Conservation (phyloP, 2,113 vertebrate species). For the Actenoides lindsayi region DNA sequence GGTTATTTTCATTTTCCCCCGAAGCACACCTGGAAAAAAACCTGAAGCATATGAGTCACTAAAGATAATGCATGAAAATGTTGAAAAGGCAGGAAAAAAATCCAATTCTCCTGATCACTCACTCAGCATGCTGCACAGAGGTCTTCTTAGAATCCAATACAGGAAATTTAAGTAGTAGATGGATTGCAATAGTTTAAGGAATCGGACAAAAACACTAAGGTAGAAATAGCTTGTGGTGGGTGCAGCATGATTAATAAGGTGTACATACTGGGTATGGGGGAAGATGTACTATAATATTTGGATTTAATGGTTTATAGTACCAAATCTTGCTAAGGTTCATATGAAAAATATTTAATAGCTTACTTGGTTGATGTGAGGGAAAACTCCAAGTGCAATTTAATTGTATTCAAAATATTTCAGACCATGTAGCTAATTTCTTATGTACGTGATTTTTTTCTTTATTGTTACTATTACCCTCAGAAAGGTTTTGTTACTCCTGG, state of each 20-base stretch:
- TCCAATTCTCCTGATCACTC: background rate
- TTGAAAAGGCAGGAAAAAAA: background rate
- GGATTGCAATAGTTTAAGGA: background rate
- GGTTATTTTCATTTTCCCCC: background rate
- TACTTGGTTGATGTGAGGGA: background rate
- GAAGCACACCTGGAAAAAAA: slow-evolving; percentile 30
- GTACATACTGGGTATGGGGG: background rate
- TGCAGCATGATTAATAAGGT: background rate
- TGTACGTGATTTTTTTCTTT: background rate
- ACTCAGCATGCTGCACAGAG: background rate
- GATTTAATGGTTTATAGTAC: background rate
- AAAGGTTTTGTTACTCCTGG: background rate
- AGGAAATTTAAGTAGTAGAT: background rate
- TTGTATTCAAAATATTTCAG: slow-evolving; percentile 6
- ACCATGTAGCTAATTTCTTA: background rate
- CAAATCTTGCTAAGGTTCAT: background rate
- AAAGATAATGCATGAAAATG: background rate
- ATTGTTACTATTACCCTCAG: background rate
- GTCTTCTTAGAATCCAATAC: background rate
- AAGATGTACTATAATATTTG: background rate
- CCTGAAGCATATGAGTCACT: background rate
- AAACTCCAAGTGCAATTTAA: background rate
- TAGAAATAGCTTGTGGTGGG: background rate
- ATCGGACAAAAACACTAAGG: background rate
- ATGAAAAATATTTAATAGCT: background rate